A percentile compares a stretch with the other conserved stretches of the same genome.
phyloP scores from a whole-genome alignment of 2,113 vertebrate genomes.

The Aphyosemion australe region DNA sequence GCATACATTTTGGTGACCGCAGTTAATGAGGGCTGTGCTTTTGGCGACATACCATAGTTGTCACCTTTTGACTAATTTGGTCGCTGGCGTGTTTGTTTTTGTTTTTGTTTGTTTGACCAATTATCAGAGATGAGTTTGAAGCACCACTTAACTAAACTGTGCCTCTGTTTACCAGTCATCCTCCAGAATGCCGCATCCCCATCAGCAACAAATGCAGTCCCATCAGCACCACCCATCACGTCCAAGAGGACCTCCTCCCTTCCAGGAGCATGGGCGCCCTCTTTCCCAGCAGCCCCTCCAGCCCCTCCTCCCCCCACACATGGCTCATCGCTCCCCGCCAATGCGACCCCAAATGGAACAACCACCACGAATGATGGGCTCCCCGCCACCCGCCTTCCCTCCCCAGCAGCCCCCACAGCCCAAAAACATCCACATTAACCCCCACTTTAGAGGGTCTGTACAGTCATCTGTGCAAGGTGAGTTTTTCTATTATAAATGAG shows the following conservation, averaged over 20 bases:
- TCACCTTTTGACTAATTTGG: constrained; percentile 40
- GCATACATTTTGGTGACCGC: constrained; percentile 29
- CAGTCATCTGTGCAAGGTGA: constrained; percentile 91
- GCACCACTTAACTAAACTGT: constrained; percentile 6
- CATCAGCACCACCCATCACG: constrained; percentile 82
- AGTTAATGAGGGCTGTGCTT: constrained; percentile 34
- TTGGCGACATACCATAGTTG: constrained; percentile 19
- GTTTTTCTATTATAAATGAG: constrained; percentile 7
- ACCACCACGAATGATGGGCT: constrained; percentile 83
- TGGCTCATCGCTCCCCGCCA: constrained; percentile 86
- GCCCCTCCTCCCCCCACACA: constrained; percentile 89
- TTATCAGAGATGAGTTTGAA: constrained; percentile 43
- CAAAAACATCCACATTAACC: constrained; percentile 99
- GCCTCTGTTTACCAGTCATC: constrained; percentile 59
- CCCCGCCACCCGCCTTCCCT: constrained; percentile 78
- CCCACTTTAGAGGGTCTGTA: constrained; percentile 93
- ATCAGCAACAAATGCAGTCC: constrained; percentile 78
- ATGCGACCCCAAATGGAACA: constrained; percentile 85
- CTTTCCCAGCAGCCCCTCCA: constrained; percentile 84
- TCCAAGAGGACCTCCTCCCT: constrained; percentile 82
- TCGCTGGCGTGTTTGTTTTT: constrained; percentile 41
- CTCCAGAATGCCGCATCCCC: constrained; percentile 83
- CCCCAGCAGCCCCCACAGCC: constrained; percentile 79
- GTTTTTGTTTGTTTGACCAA: constrained; percentile 36
- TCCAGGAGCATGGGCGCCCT: constrained; percentile 82